Conservation (phyloP, 1,140 invertebrate genomes). For the Drosophila nebulosa region DNA sequence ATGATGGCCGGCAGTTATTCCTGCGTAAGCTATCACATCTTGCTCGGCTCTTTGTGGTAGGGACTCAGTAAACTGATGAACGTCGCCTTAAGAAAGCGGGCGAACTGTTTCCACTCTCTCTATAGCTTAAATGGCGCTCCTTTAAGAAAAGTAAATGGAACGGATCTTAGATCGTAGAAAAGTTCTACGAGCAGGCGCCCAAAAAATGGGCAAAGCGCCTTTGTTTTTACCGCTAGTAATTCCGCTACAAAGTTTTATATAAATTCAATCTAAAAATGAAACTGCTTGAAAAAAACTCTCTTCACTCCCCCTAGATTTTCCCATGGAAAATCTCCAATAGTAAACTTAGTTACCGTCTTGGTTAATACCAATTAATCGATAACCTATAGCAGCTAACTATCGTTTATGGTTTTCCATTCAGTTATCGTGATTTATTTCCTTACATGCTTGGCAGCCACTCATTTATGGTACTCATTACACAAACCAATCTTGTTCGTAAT, state of each 20-base stretch:
- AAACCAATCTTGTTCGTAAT: background rate
- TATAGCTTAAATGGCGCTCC: constrained; percentile 83
- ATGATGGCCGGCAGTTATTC: constrained; percentile 85
- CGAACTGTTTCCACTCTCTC: constrained; percentile 84
- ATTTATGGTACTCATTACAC: background rate
- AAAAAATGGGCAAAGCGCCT: constrained; percentile 87
- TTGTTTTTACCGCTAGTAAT: constrained; percentile 57
- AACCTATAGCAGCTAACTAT: no score
- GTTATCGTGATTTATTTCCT: no score
- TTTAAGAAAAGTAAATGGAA: constrained; percentile 84
- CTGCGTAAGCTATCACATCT: constrained; percentile 83
- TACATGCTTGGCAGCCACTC: no score
- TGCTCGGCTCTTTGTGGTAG: constrained; percentile 85
- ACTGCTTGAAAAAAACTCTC: constrained; percentile 4
- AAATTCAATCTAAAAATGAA: background rate
- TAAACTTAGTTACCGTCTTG: no score
- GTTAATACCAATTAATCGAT: no score
- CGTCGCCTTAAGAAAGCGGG: constrained; percentile 85
- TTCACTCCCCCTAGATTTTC: no score
- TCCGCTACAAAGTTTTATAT: no score
- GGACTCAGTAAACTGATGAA: constrained; percentile 88
- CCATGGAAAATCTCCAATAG: no score
- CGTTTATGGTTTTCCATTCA: no score
- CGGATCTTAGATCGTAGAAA: constrained; percentile 82
- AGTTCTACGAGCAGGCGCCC: constrained; percentile 82